Evolutionary conservation across 2,888 invertebrate species (phyloP), one percentile per base, ranked within the genome.

Genomic region (Habrosyne pyritoides): DNA sequence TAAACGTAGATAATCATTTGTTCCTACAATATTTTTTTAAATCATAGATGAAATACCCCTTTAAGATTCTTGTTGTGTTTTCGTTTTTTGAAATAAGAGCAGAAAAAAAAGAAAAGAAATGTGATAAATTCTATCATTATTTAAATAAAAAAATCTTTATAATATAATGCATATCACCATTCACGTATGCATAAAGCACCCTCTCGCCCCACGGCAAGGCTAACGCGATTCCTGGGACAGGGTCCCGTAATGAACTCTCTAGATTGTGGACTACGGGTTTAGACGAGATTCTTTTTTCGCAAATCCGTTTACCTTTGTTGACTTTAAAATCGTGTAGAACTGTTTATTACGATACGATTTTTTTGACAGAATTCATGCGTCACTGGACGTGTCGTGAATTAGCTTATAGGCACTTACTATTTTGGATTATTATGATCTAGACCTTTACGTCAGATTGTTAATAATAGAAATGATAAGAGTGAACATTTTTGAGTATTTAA

Each of bases 241-340:
- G 66, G 70, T 61, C 60, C 62, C 61, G 72, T 82, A 83, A 86
- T 81, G 82, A 86, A 81, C 80, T 78, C 74, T 68, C 50, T 61
- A 61, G 61, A 59, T 58, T 61, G 54, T 28, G 28, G 50, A 28
- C 26, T 28, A 28, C 28, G 28, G 50, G 28, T 28, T 28, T 50
- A 51, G 42, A 42, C 42, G 51, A 48, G 56, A 57, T 63, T 64
- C 65, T 63, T 67, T 60, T 63, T 64, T 64, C 61, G 64, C 56
- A 71, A 75, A 81, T 79, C 83, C 76, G 70, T 68, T 74, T 71
- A 72, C 69, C 69, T 58, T 64, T 78, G 71, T 79, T 85, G 79
- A 82, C 74, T 75, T 54, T 57, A 64, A 42, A 71, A 67, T 72
- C 66, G 65, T 65, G 64, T 61, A 53, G 47, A 54, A 46, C 60